Percentiles rank a stretch among this genome's conserved stretches.
Conservation (phyloP, 2,888 invertebrate species). For the Miltochrista miniata region DNA sequence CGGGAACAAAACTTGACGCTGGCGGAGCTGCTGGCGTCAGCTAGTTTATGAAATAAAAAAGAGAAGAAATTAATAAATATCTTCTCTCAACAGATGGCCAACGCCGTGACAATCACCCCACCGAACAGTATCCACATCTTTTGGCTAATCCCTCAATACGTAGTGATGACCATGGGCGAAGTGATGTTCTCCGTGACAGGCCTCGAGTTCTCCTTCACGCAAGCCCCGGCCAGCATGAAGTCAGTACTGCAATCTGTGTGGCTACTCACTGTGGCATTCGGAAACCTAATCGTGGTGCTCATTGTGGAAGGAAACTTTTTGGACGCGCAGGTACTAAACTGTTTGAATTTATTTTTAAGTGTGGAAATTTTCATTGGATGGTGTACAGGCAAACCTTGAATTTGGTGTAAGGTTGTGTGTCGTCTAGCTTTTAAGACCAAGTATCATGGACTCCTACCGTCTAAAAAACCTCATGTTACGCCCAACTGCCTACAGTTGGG, state of each 20-base stretch:
- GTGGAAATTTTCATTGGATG: too few relatives aligned
- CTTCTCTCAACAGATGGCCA: conserved; percentile 53
- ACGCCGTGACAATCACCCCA: conserved; percentile 80
- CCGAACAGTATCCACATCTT: conserved; percentile 91
- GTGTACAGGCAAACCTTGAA: too few relatives aligned
- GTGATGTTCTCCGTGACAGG: conserved; percentile 98
- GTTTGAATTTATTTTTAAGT: too few relatives aligned
- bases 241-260: conserved; percentile 96
- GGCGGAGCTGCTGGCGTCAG: too few relatives aligned
- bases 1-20: too few relatives aligned
- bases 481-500: too few relatives aligned
- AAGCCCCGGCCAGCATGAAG: conserved; percentile 97
- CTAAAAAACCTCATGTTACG: too few relatives aligned
- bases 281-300: conserved; percentile 96
- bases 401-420: too few relatives aligned
- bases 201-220: conserved; percentile 97
- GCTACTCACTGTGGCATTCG: conserved; percentile 96
- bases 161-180: conserved; percentile 96
- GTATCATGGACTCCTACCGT: too few relatives aligned
- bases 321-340: conserved; percentile 86
- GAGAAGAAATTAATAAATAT: neutral
- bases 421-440: too few relatives aligned
- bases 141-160: conserved; percentile 95
- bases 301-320: conserved; percentile 92
- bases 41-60: neutral